Evolutionary conservation across 2,888 invertebrate species (phyloP), one percentile per base, ranked within the genome.

Genomic region (Blomia tropicalis): DNA sequence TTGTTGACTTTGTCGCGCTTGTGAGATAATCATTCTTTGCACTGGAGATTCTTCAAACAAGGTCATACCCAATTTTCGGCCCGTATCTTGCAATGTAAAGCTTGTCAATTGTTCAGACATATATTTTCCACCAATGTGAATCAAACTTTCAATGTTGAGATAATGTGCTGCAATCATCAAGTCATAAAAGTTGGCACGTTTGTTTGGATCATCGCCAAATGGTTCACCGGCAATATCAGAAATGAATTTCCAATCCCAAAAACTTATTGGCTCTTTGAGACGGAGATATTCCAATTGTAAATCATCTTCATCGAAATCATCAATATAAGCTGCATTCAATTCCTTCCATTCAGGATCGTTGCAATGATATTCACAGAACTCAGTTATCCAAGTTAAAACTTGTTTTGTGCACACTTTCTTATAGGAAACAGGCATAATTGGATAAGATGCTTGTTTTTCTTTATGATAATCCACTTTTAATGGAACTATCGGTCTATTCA

Each of bases 321-420:
- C 56, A 19, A 19, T 47, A 19, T 7, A 19, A 7, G 36, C 36
- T 36, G 36, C 36, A 22, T 47, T 22, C 11, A 14, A 2, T 3
- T 47, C 23, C 11, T 47, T 23, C 47, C 11, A 3, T 23, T 23
- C 22, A 3, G 56, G 56, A 56, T 56, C 56, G 29, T 56, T 30
- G 29, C 56, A 56, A 36, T 56, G 56, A 25, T 56, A 56, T 25
- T 56, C 56, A 5, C 51, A 51, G n/a, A 14, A 51, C 17, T 14
- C 41, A n/a, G n/a, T 41, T n/a, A 41, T n/a, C 41, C 41, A n/a
- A n/a, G n/a, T n/a, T n/a, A n/a, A n/a, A n/a, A n/a, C n/a, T n/a
- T n/a, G n/a, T n/a, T n/a, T n/a, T n/a, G n/a, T n/a, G n/a, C n/a
- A n/a, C n/a, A n/a, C n/a, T n/a, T n/a, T n/a, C n/a, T n/a, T n/a